Conservation (phyloP, 92 coral and sea anemone species). For the Chrysogorgia sp. region DNA sequence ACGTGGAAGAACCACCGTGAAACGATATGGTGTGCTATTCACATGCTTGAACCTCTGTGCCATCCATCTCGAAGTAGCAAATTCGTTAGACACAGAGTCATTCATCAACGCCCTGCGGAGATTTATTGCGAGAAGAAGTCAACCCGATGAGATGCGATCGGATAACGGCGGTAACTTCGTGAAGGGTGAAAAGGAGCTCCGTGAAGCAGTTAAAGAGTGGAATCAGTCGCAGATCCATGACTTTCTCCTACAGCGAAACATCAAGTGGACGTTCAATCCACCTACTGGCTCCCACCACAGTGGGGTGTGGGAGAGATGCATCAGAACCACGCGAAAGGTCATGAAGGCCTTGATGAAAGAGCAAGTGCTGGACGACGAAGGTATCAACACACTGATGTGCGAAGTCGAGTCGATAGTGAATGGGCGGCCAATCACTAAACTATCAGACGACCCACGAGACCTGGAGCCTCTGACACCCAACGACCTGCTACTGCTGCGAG, state of each 20-base stretch:
- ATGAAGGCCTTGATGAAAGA: constrained; percentile 58
- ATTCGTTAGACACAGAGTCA: constrained; percentile 55
- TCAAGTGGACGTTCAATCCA: constrained; percentile 70
- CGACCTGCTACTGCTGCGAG: constrained; percentile 53
- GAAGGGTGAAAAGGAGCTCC: constrained; percentile 53
- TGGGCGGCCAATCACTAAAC: constrained; percentile 53
- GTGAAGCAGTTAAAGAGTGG: constrained; percentile 54
- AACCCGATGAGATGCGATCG: constrained; percentile 61
- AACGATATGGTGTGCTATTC: constrained; percentile 61
- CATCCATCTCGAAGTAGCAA: constrained; percentile 56
- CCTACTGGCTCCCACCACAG: constrained; percentile 70
- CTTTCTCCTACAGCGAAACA: constrained; percentile 33
- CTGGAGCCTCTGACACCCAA: constrained; percentile 45
- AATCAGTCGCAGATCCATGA: constrained; percentile 59
- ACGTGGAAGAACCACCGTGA: constrained; percentile 56
- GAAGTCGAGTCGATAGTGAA: constrained; percentile 63
- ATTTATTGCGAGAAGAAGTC: constrained; percentile 58
- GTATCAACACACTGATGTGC: constrained; percentile 59
- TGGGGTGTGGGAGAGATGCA: constrained; percentile 68
- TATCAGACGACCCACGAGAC: constrained; percentile 47
- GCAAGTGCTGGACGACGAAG: constrained; percentile 64
- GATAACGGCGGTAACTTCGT: constrained; percentile 64
- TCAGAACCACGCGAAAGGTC: constrained; percentile 59
- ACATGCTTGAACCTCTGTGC: constrained; percentile 53
- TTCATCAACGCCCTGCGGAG: constrained; percentile 48